phyloP scores from a whole-genome alignment of 2,113 vertebrate species.

The Apodemus speciosus region DNA sequence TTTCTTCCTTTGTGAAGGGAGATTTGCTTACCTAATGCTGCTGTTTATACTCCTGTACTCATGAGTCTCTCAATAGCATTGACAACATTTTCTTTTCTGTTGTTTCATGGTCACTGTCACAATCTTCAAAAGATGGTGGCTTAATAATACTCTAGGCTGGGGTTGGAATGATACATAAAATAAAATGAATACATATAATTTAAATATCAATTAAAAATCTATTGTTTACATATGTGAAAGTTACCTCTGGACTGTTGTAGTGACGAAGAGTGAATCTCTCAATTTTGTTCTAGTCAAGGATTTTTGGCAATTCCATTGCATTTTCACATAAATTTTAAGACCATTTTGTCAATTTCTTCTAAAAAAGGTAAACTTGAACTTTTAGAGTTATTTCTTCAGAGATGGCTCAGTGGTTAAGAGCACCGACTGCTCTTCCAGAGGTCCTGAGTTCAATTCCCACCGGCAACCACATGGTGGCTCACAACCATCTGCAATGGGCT shows the following conservation, averaged over 20 bases:
- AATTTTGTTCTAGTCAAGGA: background rate
- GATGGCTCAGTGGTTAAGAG: too few relatives aligned
- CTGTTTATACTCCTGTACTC: background rate
- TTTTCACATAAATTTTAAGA: background rate
- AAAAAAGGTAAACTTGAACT: background rate
- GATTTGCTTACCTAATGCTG: background rate
- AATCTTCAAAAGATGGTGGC: background rate
- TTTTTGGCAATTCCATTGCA: background rate
- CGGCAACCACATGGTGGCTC: too few relatives aligned
- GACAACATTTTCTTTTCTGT: conserved; percentile 21
- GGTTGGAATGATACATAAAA: background rate
- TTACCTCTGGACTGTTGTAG: background rate
- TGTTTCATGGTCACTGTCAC: background rate
- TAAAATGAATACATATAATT: background rate
- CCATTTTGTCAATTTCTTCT: background rate
- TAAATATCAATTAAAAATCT: background rate
- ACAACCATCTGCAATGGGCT: too few relatives aligned
- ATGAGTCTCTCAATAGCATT: background rate
- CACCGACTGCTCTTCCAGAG: too few relatives aligned
- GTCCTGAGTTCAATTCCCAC: too few relatives aligned
- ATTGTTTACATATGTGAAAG: background rate
- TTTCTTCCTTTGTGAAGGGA: background rate
- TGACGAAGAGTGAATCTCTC: background rate
- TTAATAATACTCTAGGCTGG: background rate
- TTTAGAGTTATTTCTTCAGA: background rate